Percentiles rank a stretch among this genome's conserved stretches.
phyloP scores from a whole-genome alignment of 2,113 vertebrate species.

The Oxygymnocypris stewartii region DNA sequence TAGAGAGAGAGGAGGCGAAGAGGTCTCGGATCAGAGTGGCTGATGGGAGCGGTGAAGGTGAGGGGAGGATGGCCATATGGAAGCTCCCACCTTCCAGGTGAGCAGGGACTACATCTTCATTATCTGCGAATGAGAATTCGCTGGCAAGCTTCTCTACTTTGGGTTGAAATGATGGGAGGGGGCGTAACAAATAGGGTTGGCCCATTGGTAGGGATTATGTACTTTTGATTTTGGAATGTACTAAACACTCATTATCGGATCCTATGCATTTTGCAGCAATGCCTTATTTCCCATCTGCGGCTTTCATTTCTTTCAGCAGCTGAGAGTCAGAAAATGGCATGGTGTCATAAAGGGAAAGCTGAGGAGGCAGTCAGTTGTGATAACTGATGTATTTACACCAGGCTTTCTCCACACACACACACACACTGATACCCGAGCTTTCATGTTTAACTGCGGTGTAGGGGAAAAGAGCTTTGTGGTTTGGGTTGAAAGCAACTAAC shows the following conservation, averaged over 20 bases:
- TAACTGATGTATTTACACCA: constrained; percentile 42
- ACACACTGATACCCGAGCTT: background rate
- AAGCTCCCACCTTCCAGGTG: background rate
- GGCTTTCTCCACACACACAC: constrained; percentile 13
- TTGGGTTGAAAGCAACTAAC: constrained; percentile 6
- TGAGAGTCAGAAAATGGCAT: constrained; percentile 20
- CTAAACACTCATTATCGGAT: constrained; percentile 25
- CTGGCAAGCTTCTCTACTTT: background rate
- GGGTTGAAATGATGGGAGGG: background rate
- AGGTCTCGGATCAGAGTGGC: constrained; percentile 1
- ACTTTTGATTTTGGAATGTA: background rate
- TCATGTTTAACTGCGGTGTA: constrained; percentile 35
- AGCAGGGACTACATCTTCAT: constrained; percentile 53
- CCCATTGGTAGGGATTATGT: background rate
- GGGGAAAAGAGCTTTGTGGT: constrained; percentile 21
- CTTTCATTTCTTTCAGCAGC: constrained; percentile 30
- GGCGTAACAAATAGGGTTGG: background rate
- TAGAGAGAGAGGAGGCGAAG: constrained; percentile 8
- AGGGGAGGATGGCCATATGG: constrained; percentile 47
- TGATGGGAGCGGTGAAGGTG: constrained; percentile 7
- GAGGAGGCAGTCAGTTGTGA: constrained; percentile 31
- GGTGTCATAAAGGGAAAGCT: constrained; percentile 19
- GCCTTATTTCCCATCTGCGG: constrained; percentile 37
- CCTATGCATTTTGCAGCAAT: background rate
- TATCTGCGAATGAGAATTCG: constrained; percentile 18